Evolutionary conservation across 1,140 invertebrate species (phyloP), one percentile per base, ranked within the genome.

Genomic region (Zaprionus inermis): DNA sequence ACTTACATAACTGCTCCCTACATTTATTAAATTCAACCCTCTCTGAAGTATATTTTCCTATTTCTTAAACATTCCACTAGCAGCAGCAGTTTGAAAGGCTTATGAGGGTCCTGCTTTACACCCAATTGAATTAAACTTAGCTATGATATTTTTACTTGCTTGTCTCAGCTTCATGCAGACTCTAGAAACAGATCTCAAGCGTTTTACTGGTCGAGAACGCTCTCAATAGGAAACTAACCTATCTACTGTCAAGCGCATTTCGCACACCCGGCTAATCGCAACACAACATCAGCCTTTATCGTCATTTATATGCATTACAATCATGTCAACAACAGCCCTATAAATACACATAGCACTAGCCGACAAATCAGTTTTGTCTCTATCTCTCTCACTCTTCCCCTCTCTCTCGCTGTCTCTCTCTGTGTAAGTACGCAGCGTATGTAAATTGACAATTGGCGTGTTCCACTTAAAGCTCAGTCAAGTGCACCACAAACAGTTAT

Each of bases 361-460:
- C 36, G 14, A 6, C 36, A 28, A 38, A 44, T 44, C 38, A 44
- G n/a, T 44, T 22, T 5, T 46, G n/a, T 16, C 41, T 36, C 14
- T 14, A 14, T 5, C 16, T 28, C 11, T 52, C 28, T 54, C 4
- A 14, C 14, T 54, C 6, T 51, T 2, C 2, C 12, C 22, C 41
- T 30, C 20, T 34, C 30, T 49, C 10, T 22, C 9, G 0, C 34
- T 30, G 38, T 28, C 20, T 34, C 30, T 49, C 10, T 22, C 11
- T 54, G 36, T 38, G 20, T 16, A 41, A 34, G 5, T 14, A 38
- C 28, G 30, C 49, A 54, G 34, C 70, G 60, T 77, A 77, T 70
- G 81, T 77, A 80, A 83, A 80, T 70, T 85, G 75, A 16, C 82
- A 85, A 85, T 85, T 85, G 81, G 38, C 75, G 68, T 86, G 79